Conservation (phyloP, 2,797 vertebrate genomes). For the Danio tinwini region DNA sequence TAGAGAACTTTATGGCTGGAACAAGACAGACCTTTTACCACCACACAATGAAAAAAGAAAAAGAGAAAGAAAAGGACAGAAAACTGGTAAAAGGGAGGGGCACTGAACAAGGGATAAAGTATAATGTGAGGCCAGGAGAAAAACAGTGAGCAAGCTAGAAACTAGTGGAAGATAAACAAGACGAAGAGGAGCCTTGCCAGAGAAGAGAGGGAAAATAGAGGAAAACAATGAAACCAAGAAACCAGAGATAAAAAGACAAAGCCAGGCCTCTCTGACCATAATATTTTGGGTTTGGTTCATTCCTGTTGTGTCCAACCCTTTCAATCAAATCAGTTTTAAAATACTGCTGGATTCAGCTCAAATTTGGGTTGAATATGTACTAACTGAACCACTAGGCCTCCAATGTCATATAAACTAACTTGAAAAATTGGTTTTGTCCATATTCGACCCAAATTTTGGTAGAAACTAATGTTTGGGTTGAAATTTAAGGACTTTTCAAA, state of each 20-base stretch:
- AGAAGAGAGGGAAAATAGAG: constrained; percentile 38
- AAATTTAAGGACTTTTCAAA: background rate
- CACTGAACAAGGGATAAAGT: constrained; percentile 14
- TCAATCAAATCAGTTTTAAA: background rate
- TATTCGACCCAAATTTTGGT: too few relatives aligned
- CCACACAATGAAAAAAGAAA: constrained; percentile 25
- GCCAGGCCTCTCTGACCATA: background rate
- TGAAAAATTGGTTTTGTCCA: too few relatives aligned
- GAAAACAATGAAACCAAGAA: constrained; percentile 31
- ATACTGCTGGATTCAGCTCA: background rate
- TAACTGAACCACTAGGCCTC: too few relatives aligned
- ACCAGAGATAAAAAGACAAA: constrained; percentile 6
- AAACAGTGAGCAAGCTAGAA: constrained; percentile 28
- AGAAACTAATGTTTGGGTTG: background rate
- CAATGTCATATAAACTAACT: too few relatives aligned
- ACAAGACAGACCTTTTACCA: constrained; percentile 52
- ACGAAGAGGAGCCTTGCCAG: constrained; percentile 6
- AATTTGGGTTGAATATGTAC: too few relatives aligned
- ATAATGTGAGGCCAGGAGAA: background rate
- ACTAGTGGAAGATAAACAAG: constrained; percentile 22
- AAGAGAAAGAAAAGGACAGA: constrained; percentile 37
- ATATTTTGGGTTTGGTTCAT: background rate
- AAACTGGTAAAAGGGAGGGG: constrained; percentile 35
- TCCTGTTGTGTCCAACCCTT: background rate
- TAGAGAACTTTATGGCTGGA: constrained; percentile 52